Evolutionary conservation across 2,797 vertebrate species (phyloP).

Genomic region (Megaceryle alcyon): DNA sequence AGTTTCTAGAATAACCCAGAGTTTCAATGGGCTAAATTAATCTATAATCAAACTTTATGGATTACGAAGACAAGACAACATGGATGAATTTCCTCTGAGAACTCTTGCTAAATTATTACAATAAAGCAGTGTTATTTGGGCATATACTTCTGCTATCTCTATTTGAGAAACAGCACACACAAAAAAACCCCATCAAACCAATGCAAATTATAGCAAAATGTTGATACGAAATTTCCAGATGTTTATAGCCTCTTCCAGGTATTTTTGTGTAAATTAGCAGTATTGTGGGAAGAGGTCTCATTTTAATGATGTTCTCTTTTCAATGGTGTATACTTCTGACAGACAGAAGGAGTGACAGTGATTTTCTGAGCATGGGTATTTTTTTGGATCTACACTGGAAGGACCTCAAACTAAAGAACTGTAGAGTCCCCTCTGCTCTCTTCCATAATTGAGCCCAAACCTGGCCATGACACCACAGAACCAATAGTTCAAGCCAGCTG

Average conservation of each 20-base stretch:
- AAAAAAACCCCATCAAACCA: neutral
- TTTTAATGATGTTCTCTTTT: neutral
- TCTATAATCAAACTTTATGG: neutral
- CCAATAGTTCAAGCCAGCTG: neutral
- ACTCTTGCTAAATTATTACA: neutral
- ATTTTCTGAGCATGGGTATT: neutral
- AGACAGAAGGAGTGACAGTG: neutral
- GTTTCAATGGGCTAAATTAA: neutral
- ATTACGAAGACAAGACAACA: neutral
- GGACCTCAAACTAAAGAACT: neutral
- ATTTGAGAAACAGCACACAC: neutral
- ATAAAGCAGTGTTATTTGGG: neutral
- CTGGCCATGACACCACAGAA: neutral
- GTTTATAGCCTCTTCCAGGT: neutral
- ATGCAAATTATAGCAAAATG: neutral
- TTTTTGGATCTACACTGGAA: neutral
- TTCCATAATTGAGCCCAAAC: neutral
- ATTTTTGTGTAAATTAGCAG: neutral
- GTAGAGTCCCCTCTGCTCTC: neutral
- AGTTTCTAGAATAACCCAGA: neutral
- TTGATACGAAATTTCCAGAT: neutral
- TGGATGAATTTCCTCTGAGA: neutral
- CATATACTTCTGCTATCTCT: neutral
- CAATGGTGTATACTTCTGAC: neutral
- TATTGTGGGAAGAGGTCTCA: neutral